Evolutionary conservation across 2,888 invertebrate species (phyloP), one percentile per base, ranked within the genome.

Genomic region (Limenitis camilla): DNA sequence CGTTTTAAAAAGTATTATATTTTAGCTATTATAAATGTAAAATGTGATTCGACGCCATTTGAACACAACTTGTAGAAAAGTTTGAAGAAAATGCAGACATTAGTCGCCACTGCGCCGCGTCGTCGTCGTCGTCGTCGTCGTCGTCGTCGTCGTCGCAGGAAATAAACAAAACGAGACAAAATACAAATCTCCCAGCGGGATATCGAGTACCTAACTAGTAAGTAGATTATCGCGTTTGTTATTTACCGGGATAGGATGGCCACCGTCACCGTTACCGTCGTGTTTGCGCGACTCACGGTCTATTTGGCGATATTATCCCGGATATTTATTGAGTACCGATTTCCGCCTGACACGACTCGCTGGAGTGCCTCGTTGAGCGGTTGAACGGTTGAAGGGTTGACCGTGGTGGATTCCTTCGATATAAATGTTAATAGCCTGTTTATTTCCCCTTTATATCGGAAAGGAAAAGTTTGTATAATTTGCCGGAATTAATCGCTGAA

Each of bases 261-360:
- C 36, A 35, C 33, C 30, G 42, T 27, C 43, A 51, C 47, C 47
- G 55, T 47, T 50, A 38, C 47, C 36, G 43, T 43, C 39, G 60
- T 59, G 54, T 45, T 44, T 43, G 49, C 56, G 46, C 56, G 56
- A 47, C 29, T 49, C 55, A 50, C 55, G 61, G 53, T 63, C 61
- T 64, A 61, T 66, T 64, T 64, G 58, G 60, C 52, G 61, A 56
- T 56, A 65, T 62, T 63, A 64, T 61, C 62, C 63, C 60, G 60
- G 58, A 50, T 57, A 62, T 59, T 59, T 58, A 58, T 53, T 58
- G 62, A 58, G 60, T 58, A 56, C 53, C 62, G 59, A 60, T 60
- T 53, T 55, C 40, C 53, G 40, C 51, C 48, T n/a, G n/a, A 38
- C 10, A 35, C 35, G 8, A 35, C n/a, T 35, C n/a, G 10, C 9